Base-by-base conservation (phyloP, 2,888 invertebrate genomes). In the Labia minor region DNA sequence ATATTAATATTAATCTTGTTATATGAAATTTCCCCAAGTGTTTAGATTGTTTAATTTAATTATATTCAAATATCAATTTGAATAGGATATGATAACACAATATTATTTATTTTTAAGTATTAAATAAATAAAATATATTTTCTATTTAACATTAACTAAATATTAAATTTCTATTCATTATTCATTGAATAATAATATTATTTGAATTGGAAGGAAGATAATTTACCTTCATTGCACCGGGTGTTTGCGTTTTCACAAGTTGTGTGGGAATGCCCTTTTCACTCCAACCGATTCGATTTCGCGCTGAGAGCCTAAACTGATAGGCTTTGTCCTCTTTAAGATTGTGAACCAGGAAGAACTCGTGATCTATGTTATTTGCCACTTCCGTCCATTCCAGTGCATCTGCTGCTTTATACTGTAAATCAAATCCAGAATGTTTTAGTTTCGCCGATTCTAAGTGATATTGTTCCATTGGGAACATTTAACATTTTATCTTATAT, bases 211-310 rank as follows among this genome's bases (percentile, higher is more conserved):
- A 11, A 61, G 18, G 4, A 8, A 63, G 19, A 21, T 14, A 1
- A 21, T 20, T 21, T 49, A 49, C 49, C 65, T 26, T 18, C 18
- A 67, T 18, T 67, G 49, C 72, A 78, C 80, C 89, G 20, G 80
- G 74, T 61, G 81, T 81, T 71, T 83, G 83, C 0, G 95, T 95
- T 73, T 86, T 85, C 19, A 88, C 80, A 0, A 89, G 81, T 69
- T 85, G 84, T 1, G 92, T 89, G 0, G 92, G 88, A 70, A 91
- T 88, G 63, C 95, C 93, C 75, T 89, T 88, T 66, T 91, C 90
- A 78, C 96, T 93, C 90, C 93, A 93, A 0, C 97, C 97, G 74
- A 97, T 92, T 66, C 87, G 86, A 79, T 98, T 98, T 71, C 87
- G 83, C 0, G 95, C 92, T 0, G 92, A 86, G 26, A 97, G 81